Evolutionary conservation across 2,113 vertebrate genomes (phyloP), one percentile per base, ranked within the genome.

Genomic region (Megaceryle torquata): DNA sequence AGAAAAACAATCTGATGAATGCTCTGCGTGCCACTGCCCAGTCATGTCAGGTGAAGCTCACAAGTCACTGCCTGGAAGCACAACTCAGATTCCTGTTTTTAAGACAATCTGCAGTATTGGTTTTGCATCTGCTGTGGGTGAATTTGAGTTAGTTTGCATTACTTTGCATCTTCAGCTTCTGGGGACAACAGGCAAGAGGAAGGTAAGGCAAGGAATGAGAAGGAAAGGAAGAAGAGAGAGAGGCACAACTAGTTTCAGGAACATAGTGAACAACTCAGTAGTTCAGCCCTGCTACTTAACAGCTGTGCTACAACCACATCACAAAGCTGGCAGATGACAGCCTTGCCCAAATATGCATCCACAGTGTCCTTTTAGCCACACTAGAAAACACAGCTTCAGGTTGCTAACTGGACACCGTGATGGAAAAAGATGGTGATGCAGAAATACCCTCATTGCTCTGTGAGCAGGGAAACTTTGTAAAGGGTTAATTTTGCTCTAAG

Each of bases 101-200:
- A n/a, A 20, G 4, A 69, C 35, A 41, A 25, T 22, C 57, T 57
- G 39, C 33, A 88, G 9, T 20, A 56, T 33, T 51, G 64, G 10
- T 24, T 90, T 76, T 43, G 51, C 15, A 5, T 68, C 35, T 68
- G 1, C 11, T n/a, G 11, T n/a, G 18, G 0, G 0, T 28, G 7
- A 54, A 57, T 43, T 64, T 7, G 14, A 89, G 44, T 50, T 77
- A 33, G 11, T 59, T 76, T 6, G 8, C 37, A 22, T 29, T 53
- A 24, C 10, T 54, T 33, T 24, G 21, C 8, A n/a, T 76, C 69
- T 92, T 43, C 53, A 72, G 57, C 21, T 51, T 25, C 48, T 37
- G 29, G 13, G 63, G 17, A 33, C 65, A 82, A 39, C 6, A 39
- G 21, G 56, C 15, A 59, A 82, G 61, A 24, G 19, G 24, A 6